Base-by-base conservation (phyloP, 2,113 vertebrate species). In the Gasterosteus aculeatus region DNA sequence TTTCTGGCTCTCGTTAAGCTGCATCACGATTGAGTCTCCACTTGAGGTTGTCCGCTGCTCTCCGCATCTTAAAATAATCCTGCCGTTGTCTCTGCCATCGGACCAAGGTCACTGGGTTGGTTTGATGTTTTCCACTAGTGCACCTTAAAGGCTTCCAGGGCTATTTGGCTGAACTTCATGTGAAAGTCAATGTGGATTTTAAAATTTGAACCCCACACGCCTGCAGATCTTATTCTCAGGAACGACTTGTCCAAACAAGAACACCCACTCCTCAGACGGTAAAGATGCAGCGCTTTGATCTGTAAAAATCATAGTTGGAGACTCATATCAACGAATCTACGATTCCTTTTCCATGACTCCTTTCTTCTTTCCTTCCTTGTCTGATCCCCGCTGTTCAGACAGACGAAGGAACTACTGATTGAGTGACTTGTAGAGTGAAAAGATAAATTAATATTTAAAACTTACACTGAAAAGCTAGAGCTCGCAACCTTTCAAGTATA, bases 181-280 rank as follows among this genome's bases (percentile, higher is more conserved):
- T 14, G 9, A 18, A 73, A 41, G 38, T 38, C 42, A 16, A 68
- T 22, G 33, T 51, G 62, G 33, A 49, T 75, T 64, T 53, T 53
- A 38, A 29, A 35, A 67, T 29, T 39, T 75, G 57, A 51, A 75
- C 26, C 31, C 29, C 41, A 22, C 15, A 7, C 10, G 41, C n/a
- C 61, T 61, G 44, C 29, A 19, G 22, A 42, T 35, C 10, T 35
- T 6, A 56, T 38, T 61, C 42, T 14, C 26, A 7, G 31, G 68
- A 16, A 72, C 61, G 49, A 29, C n/a, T 7, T 54, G 77, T n/a
- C 29, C 77, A 64, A 39, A 80, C 72, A 69, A 38, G 4, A 5
- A 10, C 33, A n/a, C 1, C 10, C 10, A 44, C 61, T 63, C 47
- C 41, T 46, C 2, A 19, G 18, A 39, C 39, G 22, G 41, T 65